Conservation (phyloP, 23 tunicate species). For the Ciona savignyi region DNA sequence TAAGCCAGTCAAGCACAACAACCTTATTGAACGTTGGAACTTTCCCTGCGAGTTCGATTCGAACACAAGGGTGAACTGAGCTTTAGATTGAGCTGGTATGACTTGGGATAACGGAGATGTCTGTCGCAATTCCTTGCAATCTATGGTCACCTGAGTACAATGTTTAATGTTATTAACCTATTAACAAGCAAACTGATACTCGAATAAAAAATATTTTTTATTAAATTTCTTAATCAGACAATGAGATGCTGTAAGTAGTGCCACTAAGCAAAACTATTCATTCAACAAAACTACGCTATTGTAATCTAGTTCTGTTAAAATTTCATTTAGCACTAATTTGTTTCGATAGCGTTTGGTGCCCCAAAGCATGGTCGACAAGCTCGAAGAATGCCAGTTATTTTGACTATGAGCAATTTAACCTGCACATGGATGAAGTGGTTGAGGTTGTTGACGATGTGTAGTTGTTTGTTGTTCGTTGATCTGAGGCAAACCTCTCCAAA, state of each 20-base stretch:
- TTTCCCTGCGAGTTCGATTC: constrained; percentile 80
- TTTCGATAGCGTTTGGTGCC: too few species aligned
- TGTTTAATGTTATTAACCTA: too few species aligned
- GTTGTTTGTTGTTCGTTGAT: constrained; percentile 75
- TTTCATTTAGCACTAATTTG: too few species aligned
- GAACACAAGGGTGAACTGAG: constrained; percentile 75
- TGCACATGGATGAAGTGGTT: constrained; percentile 72
- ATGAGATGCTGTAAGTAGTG: too few species aligned
- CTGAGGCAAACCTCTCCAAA: constrained; percentile 76
- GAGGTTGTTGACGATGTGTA: constrained; percentile 79
- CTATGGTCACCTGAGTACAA: constrained; percentile 49
- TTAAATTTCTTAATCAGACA: too few species aligned
- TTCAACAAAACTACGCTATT: too few species aligned
- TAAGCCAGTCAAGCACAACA: too few species aligned
- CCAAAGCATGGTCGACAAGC: too few species aligned
- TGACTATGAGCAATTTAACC: constrained; percentile 14
- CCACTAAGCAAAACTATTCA: too few species aligned
- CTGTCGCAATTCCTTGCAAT: constrained; percentile 82
- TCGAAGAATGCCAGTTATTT: too few species aligned
- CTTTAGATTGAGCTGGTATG: constrained; percentile 67
- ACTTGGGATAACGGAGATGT: constrained; percentile 94
- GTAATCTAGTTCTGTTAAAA: too few species aligned
- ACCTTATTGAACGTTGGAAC: constrained; percentile 86
- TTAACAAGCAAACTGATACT: too few species aligned
- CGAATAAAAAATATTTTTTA: neutral